A percentile compares a stretch with the other conserved stretches of the same genome.
These are phyloP conservation scores for Saccostrea glomerata DNA, from an alignment of 1,140 invertebrate genomes.

Conservation along the genomic window DNA sequence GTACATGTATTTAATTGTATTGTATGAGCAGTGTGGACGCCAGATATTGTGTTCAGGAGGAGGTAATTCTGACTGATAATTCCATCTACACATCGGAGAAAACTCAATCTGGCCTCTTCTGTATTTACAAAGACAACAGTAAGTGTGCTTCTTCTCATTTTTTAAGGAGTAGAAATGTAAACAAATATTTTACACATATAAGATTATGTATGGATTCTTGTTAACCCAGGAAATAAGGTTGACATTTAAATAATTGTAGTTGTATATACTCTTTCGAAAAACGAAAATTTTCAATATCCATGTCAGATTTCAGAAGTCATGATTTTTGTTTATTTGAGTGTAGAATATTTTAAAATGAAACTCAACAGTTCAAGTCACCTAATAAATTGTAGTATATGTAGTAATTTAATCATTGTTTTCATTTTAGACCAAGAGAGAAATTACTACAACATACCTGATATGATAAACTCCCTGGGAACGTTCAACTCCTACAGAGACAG, in stretches of 20 bases:
- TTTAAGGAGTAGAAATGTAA: not conserved
- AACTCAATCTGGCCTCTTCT: conserved; percentile 65
- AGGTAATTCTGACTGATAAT: conserved; percentile 67
- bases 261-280: too few species aligned
- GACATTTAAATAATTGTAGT: too few species aligned
- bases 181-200: too few species aligned
- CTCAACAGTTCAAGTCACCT: too few species aligned
- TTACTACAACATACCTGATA: conserved; percentile 66
- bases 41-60: conserved; percentile 62
- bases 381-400: too few species aligned
- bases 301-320: too few species aligned
- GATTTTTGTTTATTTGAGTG: too few species aligned
- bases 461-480: conserved; percentile 55
- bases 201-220: too few species aligned
- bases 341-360: too few species aligned
- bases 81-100: conserved; percentile 57
- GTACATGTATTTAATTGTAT: not conserved
- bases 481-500: conserved; percentile 62
- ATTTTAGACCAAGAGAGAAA: conserved; percentile 68
- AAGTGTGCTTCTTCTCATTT: conserved; percentile 55
- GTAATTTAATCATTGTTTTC: not conserved
- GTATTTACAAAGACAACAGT: conserved; percentile 73
- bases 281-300: too few species aligned
- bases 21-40: conserved; percentile 64
- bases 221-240: too few species aligned